Evolutionary conservation across 2,113 vertebrate species (phyloP), one percentile per base, ranked within the genome.

Genomic region (Ceyx cyanopectus): DNA sequence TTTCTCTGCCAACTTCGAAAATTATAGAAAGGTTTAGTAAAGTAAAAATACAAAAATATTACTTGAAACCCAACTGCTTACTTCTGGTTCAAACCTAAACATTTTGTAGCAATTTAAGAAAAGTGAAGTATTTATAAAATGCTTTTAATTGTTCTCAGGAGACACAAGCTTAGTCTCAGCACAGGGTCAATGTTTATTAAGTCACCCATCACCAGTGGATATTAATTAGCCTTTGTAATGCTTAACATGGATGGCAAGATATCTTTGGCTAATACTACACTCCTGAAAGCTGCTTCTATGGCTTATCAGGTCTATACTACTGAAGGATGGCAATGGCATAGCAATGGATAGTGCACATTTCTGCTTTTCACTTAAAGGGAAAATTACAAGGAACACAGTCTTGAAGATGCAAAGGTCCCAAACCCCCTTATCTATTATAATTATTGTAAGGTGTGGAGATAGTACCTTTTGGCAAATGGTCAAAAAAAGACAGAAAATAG

Each of bases 41-140:
- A 82, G 6, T 53, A 69, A 87, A 94, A 95, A 24, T 43, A 34
- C 4, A 16, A 66, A 69, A 29, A 7, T 32, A 16, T 66, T 67
- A 79, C 12, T 61, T 48, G 29, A 66, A 76, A 26, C 7, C 27
- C 18, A 88, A 3, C 6, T 50, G 14, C 18, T 61, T 23, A 15
- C 23, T 82, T 87, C 73, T 53, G 1, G 14, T 80, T 69, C 46
- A 73, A 87, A 73, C 6, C 3, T 37, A 32, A 87, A 61, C 1
- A 80, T 79, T 46, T 29, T 79, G 18, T 41, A 92, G 18, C 41
- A 8, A 78, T 79, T 94, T 46, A 67, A 68, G 26, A 91, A 93
- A 92, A 95, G 43, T 56, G 72, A 82, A 95, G 95, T 91, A 82
- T 84, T 96, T 94, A 89, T 53, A 23, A 96, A 91, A 56, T 91